A percentile compares a stretch with the other conserved stretches of the same genome.
phyloP scores from a whole-genome alignment of 1,140 invertebrate species.

The Monochamus saltuarius region DNA sequence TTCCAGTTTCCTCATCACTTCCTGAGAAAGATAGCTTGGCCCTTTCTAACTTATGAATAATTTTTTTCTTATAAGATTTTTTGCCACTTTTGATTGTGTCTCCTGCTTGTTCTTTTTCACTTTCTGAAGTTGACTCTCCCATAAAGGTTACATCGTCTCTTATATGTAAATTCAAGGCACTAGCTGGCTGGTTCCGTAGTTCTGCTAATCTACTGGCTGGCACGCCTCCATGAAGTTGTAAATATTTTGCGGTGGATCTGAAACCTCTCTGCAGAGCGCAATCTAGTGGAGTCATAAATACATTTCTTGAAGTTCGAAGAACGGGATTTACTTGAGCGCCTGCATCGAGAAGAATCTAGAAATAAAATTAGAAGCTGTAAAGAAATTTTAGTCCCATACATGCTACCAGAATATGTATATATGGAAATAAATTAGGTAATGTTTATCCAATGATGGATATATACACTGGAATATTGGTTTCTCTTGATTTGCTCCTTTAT shows the following conservation, averaged over 20 bases:
- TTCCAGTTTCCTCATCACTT: constrained; percentile 28
- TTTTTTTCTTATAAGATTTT: constrained; percentile 33
- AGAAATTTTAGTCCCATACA: too few relatives aligned
- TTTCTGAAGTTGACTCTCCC: constrained; percentile 41
- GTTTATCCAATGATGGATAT: too few relatives aligned
- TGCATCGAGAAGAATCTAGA: constrained; percentile 72
- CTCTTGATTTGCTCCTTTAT: too few relatives aligned
- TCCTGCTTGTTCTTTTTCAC: constrained; percentile 38
- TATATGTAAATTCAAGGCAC: constrained; percentile 39
- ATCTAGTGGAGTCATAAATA: constrained; percentile 85
- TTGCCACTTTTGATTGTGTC: constrained; percentile 23
- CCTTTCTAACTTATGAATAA: constrained; percentile 35
- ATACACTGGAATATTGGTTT: too few relatives aligned
- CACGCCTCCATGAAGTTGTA: constrained; percentile 86
- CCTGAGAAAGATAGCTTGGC: constrained; percentile 30
- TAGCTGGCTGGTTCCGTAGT: constrained; percentile 17
- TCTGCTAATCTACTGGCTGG: constrained; percentile 66
- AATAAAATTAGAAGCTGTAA: too few relatives aligned
- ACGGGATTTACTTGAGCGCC: constrained; percentile 81
- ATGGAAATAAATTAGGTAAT: too few relatives aligned
- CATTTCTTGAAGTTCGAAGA: constrained; percentile 78
- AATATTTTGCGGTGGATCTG: constrained; percentile 87
- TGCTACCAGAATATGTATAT: too few relatives aligned
- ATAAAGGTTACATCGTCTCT: constrained; percentile 44
- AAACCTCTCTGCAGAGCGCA: constrained; percentile 83